phyloP scores from a whole-genome alignment of 2,888 invertebrate genomes.

The Cataglyphis cursor region DNA sequence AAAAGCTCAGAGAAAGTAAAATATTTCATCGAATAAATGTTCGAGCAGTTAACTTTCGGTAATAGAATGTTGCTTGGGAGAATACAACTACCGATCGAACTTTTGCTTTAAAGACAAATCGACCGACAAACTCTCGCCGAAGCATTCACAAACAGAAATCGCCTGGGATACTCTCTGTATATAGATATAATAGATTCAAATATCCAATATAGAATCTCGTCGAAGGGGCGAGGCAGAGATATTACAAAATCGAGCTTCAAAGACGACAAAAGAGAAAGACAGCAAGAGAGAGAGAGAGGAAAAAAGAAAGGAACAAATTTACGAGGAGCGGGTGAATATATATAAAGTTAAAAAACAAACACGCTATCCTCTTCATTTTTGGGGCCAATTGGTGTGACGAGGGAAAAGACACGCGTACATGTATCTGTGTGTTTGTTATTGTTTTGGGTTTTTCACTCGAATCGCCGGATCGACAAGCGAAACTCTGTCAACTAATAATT shows the following conservation, averaged over 20 bases:
- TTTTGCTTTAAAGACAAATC: constrained; percentile 37
- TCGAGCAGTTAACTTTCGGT: background rate
- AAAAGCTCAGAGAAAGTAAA: background rate
- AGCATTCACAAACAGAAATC: constrained; percentile 27
- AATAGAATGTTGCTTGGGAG: background rate
- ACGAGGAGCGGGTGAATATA: constrained; percentile 23
- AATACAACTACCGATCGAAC: background rate
- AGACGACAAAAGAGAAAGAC: constrained; percentile 17
- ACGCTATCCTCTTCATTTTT: constrained; percentile 81
- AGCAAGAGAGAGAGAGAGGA: constrained; percentile 7
- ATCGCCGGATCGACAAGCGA: constrained; percentile 8
- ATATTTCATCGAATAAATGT: constrained; percentile 1
- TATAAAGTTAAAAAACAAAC: constrained; percentile 49
- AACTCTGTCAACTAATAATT: constrained; percentile 1
- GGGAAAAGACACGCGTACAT: constrained; percentile 2
- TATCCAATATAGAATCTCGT: constrained; percentile 49
- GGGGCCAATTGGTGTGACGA: constrained; percentile 82
- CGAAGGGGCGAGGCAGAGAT: constrained; percentile 59
- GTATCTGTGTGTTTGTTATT: background rate
- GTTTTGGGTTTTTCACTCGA: background rate
- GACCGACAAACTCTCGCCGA: constrained; percentile 34
- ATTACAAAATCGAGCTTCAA: constrained; percentile 69
- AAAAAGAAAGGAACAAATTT: background rate
- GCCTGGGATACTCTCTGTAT: constrained; percentile 12
- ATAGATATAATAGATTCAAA: constrained; percentile 55